Percentiles rank a stretch among this genome's conserved stretches.
phyloP scores from a whole-genome alignment of 2,113 vertebrate genomes.

The Struthio camelus region DNA sequence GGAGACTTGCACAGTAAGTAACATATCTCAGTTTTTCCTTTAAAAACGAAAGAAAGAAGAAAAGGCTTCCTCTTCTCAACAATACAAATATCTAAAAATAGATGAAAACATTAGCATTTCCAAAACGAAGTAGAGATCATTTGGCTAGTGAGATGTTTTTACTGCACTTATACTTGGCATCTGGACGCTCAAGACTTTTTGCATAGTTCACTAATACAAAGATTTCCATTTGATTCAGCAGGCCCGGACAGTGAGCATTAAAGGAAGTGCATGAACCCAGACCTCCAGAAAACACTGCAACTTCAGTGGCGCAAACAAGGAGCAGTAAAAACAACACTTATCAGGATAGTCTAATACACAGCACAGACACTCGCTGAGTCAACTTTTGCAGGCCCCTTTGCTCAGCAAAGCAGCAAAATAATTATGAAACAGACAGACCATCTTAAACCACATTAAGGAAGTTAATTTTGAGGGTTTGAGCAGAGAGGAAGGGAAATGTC shows the following conservation, averaged over 20 bases:
- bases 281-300: neutral
- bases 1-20: neutral
- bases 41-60: neutral
- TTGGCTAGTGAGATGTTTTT: neutral
- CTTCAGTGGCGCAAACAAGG: neutral
- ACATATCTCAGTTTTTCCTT: neutral
- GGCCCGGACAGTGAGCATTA: neutral
- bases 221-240: neutral
- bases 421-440: neutral
- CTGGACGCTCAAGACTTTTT: neutral
- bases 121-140: neutral
- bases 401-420: neutral
- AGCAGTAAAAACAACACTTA: neutral
- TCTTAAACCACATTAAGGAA: neutral
- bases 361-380: neutral
- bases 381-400: neutral
- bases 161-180: neutral
- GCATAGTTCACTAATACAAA: neutral
- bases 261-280: neutral
- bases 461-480: neutral
- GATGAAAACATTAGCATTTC: neutral
- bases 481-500: neutral
- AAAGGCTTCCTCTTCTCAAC: neutral
- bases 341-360: rapidly evolving
- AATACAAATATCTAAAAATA: neutral